Evolutionary conservation across 1,140 invertebrate species (phyloP), one percentile per base, ranked within the genome.

Genomic region (Phymorhynchus buccinoides): DNA sequence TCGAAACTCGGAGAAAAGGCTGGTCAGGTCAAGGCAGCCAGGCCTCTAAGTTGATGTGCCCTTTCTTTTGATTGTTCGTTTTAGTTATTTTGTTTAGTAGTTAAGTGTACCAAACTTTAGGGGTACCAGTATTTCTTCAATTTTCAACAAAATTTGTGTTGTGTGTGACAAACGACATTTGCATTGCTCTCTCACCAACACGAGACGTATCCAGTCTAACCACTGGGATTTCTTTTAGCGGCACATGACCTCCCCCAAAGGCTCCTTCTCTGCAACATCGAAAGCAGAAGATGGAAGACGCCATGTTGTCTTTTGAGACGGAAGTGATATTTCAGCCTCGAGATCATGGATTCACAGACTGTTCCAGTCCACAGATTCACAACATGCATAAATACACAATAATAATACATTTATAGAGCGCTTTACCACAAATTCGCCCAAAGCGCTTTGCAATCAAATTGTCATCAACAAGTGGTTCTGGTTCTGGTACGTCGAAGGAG

Each of bases 141-240:
- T 30, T 27, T 41, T 22, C 44, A 85, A 37, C 9, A n/a, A 66
- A 62, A 80, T 18, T 56, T 32, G 77, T 52, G 12, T 80, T 56
- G 80, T 77, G 0, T 3, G 37, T 27, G 30, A 37, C 18, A 30
- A 68, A n/a, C n/a, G n/a, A n/a, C n/a, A n/a, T n/a, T n/a, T 81
- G 80, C 66, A 30, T 27, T 48, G 48, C 52, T 39, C 41, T 44
- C 88, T 86, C 95, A 98, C 97, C 97, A 96, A 97, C 97, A 94
- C 96, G 95, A 87, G 96, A 94, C n/a, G 96, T 96, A 93, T 97
- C 97, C 87, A 98, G 93, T 89, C 96, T 95, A 80, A 97, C 96
- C 32, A 95, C 95, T 93, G 93, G 94, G 71, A 95, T 94, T 92
- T 96, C 96, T 89, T 95, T 95, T 77, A 95, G 94, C 80, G 95